Evolutionary conservation across 2,888 invertebrate genomes (phyloP).

Genomic region (Ormyrus labotus): DNA sequence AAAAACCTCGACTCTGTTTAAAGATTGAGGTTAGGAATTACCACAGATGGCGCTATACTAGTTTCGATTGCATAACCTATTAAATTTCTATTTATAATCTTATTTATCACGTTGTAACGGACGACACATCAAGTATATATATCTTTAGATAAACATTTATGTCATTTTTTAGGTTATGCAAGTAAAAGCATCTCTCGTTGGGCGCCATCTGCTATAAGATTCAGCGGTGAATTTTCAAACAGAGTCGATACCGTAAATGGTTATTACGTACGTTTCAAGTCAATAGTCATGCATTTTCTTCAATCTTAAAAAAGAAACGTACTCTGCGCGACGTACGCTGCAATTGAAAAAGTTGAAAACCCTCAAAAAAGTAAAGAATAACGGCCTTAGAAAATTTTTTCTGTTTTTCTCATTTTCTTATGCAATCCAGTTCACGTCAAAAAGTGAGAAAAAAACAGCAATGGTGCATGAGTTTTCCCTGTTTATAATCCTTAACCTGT

Average conservation of each 20-base stretch:
- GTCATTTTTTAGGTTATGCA: slow-evolving; percentile 37
- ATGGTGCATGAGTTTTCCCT: slow-evolving; percentile 40
- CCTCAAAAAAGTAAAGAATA: slow-evolving; percentile 35
- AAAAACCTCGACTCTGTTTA: slow-evolving; percentile 34
- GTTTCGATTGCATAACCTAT: slow-evolving; percentile 20
- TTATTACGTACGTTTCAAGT: slow-evolving; percentile 42
- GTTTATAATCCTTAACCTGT: slow-evolving; percentile 18
- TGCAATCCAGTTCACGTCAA: slow-evolving; percentile 3
- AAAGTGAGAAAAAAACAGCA: slow-evolving; percentile 42
- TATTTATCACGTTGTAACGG: slow-evolving; percentile 4
- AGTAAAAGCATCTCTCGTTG: background rate
- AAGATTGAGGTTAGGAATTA: slow-evolving; percentile 14
- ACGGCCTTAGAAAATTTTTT: slow-evolving; percentile 51
- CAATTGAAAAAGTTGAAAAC: slow-evolving; percentile 43
- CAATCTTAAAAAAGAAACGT: slow-evolving; percentile 49
- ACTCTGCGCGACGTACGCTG: slow-evolving; percentile 30
- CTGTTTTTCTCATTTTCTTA: background rate
- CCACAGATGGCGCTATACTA: slow-evolving; percentile 25
- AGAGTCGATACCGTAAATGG: slow-evolving; percentile 34
- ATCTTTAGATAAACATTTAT: slow-evolving; percentile 37
- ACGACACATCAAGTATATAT: slow-evolving; percentile 24
- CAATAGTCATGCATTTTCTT: slow-evolving; percentile 39
- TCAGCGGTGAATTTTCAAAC: slow-evolving; percentile 15
- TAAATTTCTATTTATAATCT: slow-evolving; percentile 35
- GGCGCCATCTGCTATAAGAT: slow-evolving; percentile 29